phyloP scores from a whole-genome alignment of 30 jellyfish, hydroid and myxozoan species.

The Chironex yamaguchii region DNA sequence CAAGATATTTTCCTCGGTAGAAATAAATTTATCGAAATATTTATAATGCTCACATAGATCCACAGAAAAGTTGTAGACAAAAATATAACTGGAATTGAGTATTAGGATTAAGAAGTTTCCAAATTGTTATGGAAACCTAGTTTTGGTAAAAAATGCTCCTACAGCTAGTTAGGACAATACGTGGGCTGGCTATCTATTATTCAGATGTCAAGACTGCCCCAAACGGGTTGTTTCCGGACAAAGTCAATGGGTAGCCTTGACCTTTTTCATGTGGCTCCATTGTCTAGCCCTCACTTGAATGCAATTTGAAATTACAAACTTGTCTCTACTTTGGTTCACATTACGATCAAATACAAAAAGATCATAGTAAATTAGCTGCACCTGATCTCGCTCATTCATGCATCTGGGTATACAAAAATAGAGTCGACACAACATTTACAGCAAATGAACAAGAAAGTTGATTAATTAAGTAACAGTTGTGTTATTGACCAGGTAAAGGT shows the following conservation, averaged over 20 bases:
- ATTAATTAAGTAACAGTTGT: too few species aligned
- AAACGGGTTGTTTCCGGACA: not conserved
- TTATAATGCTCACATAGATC: not conserved
- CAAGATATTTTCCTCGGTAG: not conserved
- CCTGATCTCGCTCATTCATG: too few species aligned
- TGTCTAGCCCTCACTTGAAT: not conserved
- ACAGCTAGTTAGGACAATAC: not conserved
- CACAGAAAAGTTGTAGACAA: not conserved
- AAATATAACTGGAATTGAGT: not conserved
- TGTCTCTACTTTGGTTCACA: not conserved
- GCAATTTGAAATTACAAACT: not conserved
- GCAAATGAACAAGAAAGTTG: too few species aligned
- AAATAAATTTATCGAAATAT: not conserved
- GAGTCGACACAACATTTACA: too few species aligned
- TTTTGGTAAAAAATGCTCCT: not conserved
- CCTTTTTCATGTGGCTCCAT: not conserved
- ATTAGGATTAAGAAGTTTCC: too few species aligned
- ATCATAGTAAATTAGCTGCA: not conserved
- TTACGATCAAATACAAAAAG: not conserved
- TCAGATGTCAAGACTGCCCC: not conserved
- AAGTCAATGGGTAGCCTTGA: not conserved
- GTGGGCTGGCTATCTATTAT: not conserved
- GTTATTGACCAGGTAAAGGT: too few species aligned
- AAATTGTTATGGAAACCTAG: not conserved
- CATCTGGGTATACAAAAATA: too few species aligned